Conservation (phyloP, 2,888 invertebrate genomes). For the Ophioninae sp. region DNA sequence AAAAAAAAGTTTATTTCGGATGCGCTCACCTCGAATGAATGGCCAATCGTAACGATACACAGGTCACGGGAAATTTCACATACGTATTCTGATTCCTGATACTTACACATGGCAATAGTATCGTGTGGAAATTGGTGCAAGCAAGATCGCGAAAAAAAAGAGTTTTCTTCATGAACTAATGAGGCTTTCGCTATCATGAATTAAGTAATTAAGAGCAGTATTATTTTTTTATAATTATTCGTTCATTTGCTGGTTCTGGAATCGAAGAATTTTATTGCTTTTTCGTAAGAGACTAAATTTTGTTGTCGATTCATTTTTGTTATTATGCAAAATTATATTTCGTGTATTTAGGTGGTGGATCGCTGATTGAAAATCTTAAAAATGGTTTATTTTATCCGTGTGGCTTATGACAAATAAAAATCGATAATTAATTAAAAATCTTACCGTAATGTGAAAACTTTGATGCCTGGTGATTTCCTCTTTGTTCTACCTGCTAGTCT, state of each 20-base stretch:
- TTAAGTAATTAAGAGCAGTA: background rate
- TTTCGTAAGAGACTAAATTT: too few species aligned
- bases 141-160: background rate
- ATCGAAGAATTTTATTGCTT: too few species aligned
- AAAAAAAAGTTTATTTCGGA: conserved; percentile 3
- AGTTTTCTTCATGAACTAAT: background rate
- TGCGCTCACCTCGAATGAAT: conserved; percentile 1
- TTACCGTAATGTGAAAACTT: too few species aligned
- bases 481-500: background rate
- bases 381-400: too few species aligned
- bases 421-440: background rate
- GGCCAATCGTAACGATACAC: conserved; percentile 26
- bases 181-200: background rate
- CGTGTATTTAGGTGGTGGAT: too few species aligned
- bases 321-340: too few species aligned
- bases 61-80: background rate
- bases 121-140: background rate
- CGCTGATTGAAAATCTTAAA: too few species aligned
- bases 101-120: background rate
- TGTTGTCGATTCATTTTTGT: too few species aligned
- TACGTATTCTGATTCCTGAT: background rate
- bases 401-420: too few species aligned
- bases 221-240: background rate
- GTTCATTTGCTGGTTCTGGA: background rate
- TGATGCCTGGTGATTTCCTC: background rate